Percentiles rank a stretch among this genome's conserved stretches.
Conservation (phyloP, 1,140 invertebrate species). For the Eubasilissa regina region DNA sequence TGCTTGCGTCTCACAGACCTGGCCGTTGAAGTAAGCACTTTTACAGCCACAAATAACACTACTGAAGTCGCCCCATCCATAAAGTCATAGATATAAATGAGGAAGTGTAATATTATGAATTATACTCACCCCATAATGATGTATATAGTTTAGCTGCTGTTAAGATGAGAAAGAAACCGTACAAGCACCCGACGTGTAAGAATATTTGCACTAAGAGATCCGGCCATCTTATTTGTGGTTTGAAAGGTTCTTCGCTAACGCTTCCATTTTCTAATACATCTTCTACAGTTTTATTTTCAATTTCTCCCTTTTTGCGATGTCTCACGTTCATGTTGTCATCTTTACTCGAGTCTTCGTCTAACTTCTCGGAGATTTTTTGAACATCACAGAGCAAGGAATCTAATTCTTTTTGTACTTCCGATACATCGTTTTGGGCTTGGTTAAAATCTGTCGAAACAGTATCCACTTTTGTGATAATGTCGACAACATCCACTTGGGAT, state of each 20-base stretch:
- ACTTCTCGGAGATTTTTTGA: conserved; percentile 2
- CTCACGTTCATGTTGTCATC: conserved; percentile 31
- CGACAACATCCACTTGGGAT: background rate
- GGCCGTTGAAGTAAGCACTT: too few relatives aligned
- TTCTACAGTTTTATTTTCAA: background rate
- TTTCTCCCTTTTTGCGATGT: conserved; percentile 20
- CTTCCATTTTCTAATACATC: conserved; percentile 12
- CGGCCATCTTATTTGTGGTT: conserved; percentile 78
- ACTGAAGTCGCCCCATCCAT: too few relatives aligned
- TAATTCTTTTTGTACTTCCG: conserved; percentile 26
- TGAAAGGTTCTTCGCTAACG: conserved; percentile 69
- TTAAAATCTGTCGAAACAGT: background rate
- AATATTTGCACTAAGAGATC: conserved; percentile 79
- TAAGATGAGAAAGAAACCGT: conserved; percentile 79
- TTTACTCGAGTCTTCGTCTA: conserved; percentile 20
- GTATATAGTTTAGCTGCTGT: conserved; percentile 78
- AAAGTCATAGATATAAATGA: too few relatives aligned
- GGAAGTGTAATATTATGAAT: too few relatives aligned
- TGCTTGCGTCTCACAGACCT: too few relatives aligned
- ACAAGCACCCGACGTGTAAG: conserved; percentile 79
- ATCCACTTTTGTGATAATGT: background rate
- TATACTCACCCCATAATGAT: conserved; percentile 80
- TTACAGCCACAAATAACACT: too few relatives aligned
- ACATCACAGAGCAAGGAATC: conserved; percentile 25
- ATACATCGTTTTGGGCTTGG: background rate